Evolutionary conservation across 2,888 invertebrate genomes (phyloP).

Genomic region (Onchidella celtica): DNA sequence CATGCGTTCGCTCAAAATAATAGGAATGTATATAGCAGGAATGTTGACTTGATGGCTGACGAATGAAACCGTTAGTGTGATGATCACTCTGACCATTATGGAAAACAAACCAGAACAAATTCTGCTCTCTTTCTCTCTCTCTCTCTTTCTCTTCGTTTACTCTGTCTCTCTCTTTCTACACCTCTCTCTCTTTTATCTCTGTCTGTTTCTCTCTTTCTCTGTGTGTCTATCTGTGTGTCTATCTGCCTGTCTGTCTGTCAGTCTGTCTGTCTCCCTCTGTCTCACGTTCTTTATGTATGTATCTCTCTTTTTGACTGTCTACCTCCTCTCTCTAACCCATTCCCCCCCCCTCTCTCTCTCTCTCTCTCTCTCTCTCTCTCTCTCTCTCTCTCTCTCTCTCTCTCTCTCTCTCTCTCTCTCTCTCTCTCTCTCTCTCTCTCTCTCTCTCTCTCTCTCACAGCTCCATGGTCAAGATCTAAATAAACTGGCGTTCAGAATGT

Average conservation of each 20-base stretch:
- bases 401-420: constrained; percentile 21
- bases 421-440: neutral
- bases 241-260: neutral
- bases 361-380: constrained; percentile 24
- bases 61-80: too few species aligned
- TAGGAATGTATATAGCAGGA: too few species aligned
- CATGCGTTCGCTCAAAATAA: too few species aligned
- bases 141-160: neutral
- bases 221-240: neutral
- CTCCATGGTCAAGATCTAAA: too few species aligned
- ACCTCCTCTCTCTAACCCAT: neutral
- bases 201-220: neutral
- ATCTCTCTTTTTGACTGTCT: neutral
- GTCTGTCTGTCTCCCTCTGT: neutral
- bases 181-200: neutral
- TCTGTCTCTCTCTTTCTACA: neutral
- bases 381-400: constrained; percentile 24
- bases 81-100: too few species aligned
- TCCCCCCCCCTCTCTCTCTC: neutral
- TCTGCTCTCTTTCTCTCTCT: neutral
- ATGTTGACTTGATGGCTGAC: too few species aligned
- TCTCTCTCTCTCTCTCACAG: constrained; percentile 9
- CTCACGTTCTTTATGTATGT: constrained; percentile 13
- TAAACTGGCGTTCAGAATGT: too few species aligned
- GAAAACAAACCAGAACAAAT: neutral